These are phyloP conservation scores for Philypnodon macrostomus DNA, from an alignment of 2,797 vertebrate species.

Conservation along the genomic window DNA sequence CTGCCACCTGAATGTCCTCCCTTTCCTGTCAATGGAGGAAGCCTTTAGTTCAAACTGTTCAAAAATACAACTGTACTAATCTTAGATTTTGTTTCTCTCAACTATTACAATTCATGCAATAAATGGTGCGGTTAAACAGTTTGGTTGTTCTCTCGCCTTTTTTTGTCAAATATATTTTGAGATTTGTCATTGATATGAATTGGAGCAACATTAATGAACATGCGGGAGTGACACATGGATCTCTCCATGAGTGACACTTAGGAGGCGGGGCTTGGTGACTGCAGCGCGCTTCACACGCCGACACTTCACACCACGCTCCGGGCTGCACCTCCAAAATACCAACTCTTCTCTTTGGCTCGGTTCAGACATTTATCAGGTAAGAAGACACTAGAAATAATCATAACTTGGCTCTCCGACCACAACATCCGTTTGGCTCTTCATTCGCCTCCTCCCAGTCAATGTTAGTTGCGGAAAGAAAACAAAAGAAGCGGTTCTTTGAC, in stretches of 20 bases:
- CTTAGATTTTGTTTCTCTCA: constrained; percentile 61
- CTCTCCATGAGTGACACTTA: background rate
- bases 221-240: background rate
- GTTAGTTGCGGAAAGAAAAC: constrained; percentile 6
- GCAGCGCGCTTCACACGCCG: constrained; percentile 21
- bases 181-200: background rate
- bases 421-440: too few species aligned
- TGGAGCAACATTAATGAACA: too few species aligned
- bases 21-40: constrained; percentile 47
- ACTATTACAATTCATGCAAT: constrained; percentile 79
- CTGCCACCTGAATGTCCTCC: constrained; percentile 62
- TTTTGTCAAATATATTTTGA: background rate
- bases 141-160: constrained; percentile 14
- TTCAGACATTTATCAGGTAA: constrained; percentile 31
- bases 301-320: constrained; percentile 20
- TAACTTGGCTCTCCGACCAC: too few species aligned
- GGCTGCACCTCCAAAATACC: background rate
- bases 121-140: constrained; percentile 66
- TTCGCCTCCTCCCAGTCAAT: background rate
- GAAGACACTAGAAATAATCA: background rate
- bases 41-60: constrained; percentile 36
- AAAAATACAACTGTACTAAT: constrained; percentile 50
- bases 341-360: background rate
- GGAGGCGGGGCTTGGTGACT: constrained; percentile 41
- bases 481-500: background rate